Percentiles rank a stretch among this genome's conserved stretches.
These are phyloP conservation scores for Myanophis thanlyinensis DNA, from an alignment of 2,113 vertebrate species.

Conservation along the genomic window DNA sequence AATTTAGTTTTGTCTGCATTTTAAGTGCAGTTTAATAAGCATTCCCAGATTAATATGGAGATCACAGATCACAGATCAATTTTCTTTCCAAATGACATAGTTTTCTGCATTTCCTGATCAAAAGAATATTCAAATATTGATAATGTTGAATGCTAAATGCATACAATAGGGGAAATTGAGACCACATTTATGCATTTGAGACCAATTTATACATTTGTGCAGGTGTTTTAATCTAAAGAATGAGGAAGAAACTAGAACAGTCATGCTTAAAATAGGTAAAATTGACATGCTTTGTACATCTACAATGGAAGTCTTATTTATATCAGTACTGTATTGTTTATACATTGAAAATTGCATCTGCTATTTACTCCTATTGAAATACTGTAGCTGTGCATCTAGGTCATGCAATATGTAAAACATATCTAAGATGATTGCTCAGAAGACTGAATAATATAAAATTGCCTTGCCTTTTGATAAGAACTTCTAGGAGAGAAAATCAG, in stretches of 20 bases:
- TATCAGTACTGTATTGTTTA: slow-evolving; percentile 3
- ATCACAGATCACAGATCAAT: background rate
- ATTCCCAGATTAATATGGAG: background rate
- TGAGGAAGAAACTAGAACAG: background rate
- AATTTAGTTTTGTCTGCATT: background rate
- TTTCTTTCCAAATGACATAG: background rate
- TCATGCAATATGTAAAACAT: background rate
- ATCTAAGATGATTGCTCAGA: background rate
- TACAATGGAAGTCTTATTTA: slow-evolving; percentile 21
- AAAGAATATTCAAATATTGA: background rate
- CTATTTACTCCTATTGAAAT: background rate
- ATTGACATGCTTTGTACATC: background rate
- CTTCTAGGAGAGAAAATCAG: background rate
- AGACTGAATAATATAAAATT: background rate
- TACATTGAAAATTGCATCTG: background rate
- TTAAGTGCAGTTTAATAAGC: background rate
- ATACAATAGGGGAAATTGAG: background rate
- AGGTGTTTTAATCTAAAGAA: background rate
- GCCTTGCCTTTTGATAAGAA: background rate
- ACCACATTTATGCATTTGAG: background rate
- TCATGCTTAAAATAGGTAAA: background rate
- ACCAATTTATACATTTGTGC: background rate
- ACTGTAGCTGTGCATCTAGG: background rate
- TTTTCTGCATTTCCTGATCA: background rate
- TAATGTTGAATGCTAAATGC: background rate